Percentiles rank a stretch among this genome's conserved stretches.
phyloP scores from a whole-genome alignment of 2,113 vertebrate species.

The Tilapia sparmanii region DNA sequence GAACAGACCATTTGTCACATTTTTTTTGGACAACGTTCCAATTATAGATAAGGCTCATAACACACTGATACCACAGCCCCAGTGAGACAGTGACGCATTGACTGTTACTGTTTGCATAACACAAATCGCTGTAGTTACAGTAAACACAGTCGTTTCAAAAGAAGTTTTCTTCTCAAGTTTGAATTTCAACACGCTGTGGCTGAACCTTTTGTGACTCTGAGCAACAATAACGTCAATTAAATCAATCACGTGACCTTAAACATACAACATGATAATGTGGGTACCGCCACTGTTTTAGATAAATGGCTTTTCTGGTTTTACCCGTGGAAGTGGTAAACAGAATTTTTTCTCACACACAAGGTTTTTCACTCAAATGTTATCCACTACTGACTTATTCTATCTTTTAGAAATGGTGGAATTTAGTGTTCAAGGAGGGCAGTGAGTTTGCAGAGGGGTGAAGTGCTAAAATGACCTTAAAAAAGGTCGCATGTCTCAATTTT shows the following conservation, averaged over 20 bases:
- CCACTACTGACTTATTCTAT: neutral
- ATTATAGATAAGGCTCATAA: conserved; percentile 15
- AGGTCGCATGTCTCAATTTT: neutral
- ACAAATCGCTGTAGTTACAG: conserved; percentile 34
- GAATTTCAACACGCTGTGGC: neutral
- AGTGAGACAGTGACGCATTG: conserved; percentile 30
- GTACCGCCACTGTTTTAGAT: neutral
- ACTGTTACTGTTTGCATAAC: conserved; percentile 39
- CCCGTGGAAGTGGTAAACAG: neutral
- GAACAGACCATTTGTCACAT: neutral
- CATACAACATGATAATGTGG: neutral
- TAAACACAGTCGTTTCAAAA: conserved; percentile 45
- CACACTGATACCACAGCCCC: neutral
- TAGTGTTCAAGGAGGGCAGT: neutral
- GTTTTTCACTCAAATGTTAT: neutral
- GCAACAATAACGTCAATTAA: conserved; percentile 32
- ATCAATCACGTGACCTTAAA: neutral
- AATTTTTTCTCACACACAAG: neutral
- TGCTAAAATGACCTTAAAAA: neutral
- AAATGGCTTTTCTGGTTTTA: neutral
- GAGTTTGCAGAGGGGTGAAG: neutral
- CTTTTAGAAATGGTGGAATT: neutral
- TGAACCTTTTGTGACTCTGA: conserved; percentile 12
- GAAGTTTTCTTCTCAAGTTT: neutral
- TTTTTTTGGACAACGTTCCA: conserved; percentile 2